Evolutionary conservation across 2,113 vertebrate genomes (phyloP).

Genomic region (Phylloscopus whistleri): DNA sequence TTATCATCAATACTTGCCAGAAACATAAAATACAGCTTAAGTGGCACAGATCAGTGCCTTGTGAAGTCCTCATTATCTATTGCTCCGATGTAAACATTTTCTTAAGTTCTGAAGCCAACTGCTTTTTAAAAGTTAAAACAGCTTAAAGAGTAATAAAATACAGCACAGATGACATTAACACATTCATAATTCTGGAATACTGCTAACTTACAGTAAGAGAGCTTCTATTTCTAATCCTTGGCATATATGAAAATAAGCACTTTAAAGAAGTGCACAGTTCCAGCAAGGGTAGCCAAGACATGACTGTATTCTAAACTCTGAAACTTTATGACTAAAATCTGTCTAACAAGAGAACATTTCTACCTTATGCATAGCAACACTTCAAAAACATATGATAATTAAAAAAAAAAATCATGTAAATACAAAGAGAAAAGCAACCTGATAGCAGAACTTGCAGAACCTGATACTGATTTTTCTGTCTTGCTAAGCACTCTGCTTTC

Average conservation of each 20-base stretch:
- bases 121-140: background rate
- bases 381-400: background rate
- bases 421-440: background rate
- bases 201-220: constrained; percentile 13
- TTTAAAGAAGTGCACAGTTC: background rate
- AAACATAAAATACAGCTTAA: background rate
- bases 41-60: background rate
- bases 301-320: background rate
- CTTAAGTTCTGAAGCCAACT: background rate
- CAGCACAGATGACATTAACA: background rate
- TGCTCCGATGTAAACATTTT: background rate
- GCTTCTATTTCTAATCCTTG: background rate
- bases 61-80: background rate
- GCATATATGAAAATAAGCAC: background rate
- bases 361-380: background rate
- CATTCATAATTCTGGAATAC: background rate
- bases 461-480: background rate
- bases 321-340: background rate
- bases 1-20: background rate
- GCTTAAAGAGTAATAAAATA: background rate
- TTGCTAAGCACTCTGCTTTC: background rate
- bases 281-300: background rate
- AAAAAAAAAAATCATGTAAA: background rate
- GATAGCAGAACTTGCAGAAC: background rate
- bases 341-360: background rate